A percentile compares a stretch with the other conserved stretches of the same genome.
These are phyloP conservation scores for Listronotus bonariensis DNA, from an alignment of 1,140 invertebrate species.

Conservation along the genomic window DNA sequence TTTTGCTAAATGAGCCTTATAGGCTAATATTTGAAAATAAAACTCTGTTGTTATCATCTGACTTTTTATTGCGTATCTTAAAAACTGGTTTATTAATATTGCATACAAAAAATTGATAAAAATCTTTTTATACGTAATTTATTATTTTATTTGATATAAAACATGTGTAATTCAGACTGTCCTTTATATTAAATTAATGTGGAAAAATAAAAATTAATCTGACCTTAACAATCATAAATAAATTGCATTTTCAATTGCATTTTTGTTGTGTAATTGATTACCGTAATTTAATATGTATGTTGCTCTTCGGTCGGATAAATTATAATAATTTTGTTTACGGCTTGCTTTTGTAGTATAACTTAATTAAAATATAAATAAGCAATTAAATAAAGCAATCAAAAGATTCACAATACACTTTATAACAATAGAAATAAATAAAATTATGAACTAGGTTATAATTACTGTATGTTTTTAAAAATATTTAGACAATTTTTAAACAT, in stretches of 20 bases:
- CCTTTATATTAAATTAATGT: neutral
- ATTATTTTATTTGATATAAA: conserved; percentile 4
- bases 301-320: conserved; percentile 6
- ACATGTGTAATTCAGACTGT: conserved; percentile 1
- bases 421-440: too few species aligned
- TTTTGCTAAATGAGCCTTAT: too few species aligned
- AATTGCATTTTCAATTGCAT: conserved; percentile 1
- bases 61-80: too few species aligned
- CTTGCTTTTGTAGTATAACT: conserved; percentile 1
- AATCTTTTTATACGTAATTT: too few species aligned
- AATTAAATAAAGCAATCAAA: neutral
- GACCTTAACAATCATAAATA: conserved; percentile 1
- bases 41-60: too few species aligned
- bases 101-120: too few species aligned
- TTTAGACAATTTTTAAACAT: too few species aligned
- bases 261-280: conserved; percentile 4
- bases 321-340: conserved; percentile 9
- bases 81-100: too few species aligned
- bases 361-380: neutral
- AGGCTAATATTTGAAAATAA: too few species aligned
- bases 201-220: conserved; percentile 1
- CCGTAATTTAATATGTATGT: conserved; percentile 1
- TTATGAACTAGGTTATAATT: too few species aligned
- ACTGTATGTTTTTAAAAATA: too few species aligned
- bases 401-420: neutral